These are phyloP conservation scores for Butorides virescens DNA, from an alignment of 2,113 vertebrate genomes.

Conservation along the genomic window DNA sequence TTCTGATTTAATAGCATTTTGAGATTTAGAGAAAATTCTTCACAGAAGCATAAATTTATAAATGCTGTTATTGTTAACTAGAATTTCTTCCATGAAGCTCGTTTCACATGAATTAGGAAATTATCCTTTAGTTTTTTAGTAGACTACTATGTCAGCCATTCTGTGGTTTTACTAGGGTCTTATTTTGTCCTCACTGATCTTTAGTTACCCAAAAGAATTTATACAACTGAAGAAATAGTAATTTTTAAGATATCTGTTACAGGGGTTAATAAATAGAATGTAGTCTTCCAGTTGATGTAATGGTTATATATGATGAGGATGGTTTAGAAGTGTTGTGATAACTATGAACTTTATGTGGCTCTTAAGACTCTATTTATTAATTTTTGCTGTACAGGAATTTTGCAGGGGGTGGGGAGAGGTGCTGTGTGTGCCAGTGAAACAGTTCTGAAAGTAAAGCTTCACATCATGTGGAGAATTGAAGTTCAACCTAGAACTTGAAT, in stretches of 20 bases:
- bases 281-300: background rate
- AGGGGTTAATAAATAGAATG: background rate
- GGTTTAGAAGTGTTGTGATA: background rate
- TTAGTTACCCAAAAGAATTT: background rate
- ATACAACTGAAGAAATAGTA: background rate
- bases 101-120: background rate
- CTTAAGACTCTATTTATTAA: background rate
- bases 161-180: background rate
- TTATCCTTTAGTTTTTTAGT: background rate
- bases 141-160: background rate
- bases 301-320: background rate
- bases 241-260: background rate
- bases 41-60: background rate
- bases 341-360: background rate
- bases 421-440: background rate
- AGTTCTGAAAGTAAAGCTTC: background rate
- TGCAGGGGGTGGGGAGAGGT: background rate
- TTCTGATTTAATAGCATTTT: background rate
- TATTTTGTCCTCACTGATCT: background rate
- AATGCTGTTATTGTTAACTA: background rate
- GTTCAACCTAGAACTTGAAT: background rate
- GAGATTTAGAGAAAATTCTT: background rate
- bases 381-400: background rate
- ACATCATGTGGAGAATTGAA: background rate
- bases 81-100: background rate